phyloP scores from a whole-genome alignment of 2,797 vertebrate species.

The Sebastes elongatus region DNA sequence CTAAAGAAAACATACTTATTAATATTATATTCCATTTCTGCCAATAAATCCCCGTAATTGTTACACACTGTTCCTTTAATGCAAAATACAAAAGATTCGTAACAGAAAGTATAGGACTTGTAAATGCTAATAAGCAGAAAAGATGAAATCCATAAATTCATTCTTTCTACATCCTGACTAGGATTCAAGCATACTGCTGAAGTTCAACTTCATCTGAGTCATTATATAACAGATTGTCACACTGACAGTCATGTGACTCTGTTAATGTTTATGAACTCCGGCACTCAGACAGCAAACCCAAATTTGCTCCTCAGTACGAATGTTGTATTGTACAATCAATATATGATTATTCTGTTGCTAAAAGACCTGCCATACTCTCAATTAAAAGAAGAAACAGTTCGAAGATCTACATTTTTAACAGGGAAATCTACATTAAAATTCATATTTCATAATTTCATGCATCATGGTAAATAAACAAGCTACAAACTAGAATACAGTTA shows the following conservation, averaged over 20 bases:
- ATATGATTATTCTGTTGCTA: not conserved
- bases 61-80: too few relatives aligned
- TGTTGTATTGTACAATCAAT: not conserved
- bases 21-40: too few relatives aligned
- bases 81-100: not conserved
- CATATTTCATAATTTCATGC: not conserved
- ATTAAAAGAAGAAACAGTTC: not conserved
- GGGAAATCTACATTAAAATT: not conserved
- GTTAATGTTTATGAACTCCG: conserved; percentile 73
- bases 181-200: not conserved
- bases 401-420: not conserved
- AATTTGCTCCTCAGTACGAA: not conserved
- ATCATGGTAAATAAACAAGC: not conserved
- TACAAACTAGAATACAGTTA: not conserved
- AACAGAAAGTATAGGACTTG: not conserved
- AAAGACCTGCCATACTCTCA: not conserved
- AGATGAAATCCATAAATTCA: not conserved
- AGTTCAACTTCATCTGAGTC: conserved; percentile 12
- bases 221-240: conserved; percentile 47
- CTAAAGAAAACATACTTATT: too few relatives aligned
- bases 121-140: not conserved
- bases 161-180: not conserved
- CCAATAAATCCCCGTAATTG: too few relatives aligned
- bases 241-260: conserved; percentile 74
- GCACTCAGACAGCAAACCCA: not conserved